Evolutionary conservation across 2,797 vertebrate genomes (phyloP), one percentile per base, ranked within the genome.

Genomic region (Pseudopleuronectes americanus): DNA sequence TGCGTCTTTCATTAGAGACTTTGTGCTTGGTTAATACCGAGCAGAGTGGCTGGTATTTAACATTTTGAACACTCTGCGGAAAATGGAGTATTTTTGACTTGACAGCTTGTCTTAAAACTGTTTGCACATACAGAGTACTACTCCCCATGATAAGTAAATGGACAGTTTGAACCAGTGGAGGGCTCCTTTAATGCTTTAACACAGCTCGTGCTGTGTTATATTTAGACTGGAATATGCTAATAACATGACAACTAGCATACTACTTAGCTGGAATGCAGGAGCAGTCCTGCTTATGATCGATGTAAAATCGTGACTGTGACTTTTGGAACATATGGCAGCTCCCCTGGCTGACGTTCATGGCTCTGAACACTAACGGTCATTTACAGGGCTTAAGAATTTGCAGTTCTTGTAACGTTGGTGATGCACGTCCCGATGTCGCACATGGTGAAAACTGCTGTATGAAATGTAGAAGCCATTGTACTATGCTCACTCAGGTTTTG

Each of bases 401-500:
- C 43, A 53, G 33, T 61, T 8, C 28, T 72, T 51, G 22, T 53
- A 21, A 45, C 62, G 31, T 51, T 53, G 33, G 31, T 53, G 16
- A 68, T 70, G 63, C 64, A 38, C 45, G 52, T 47, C 2, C 9
- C 28, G 55, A 74, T 2, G 24, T 77, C 38, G 21, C 64, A 59
- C 47, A 49, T 55, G 57, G 45, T 70, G 61, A 68, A 78, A 75
- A 58, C 59, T 67, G 58, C 60, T 69, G 28, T 51, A 7, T 75
- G 49, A 82, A 60, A 76, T 55, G 54, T 26, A 60, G 56, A 81
- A 71, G 74, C 80, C 76, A 78, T 70, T 64, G 62, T 85, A 79
- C 80, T 83, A 63, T 2, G 4, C 65, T 67, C 64, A 66, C 90
- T 93, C 90, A 93, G 90, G 92, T 83, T 86, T 60, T 76, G 75